Evolutionary conservation across 2,888 invertebrate species (phyloP).

Genomic region (Nesidiocoris tenuis): DNA sequence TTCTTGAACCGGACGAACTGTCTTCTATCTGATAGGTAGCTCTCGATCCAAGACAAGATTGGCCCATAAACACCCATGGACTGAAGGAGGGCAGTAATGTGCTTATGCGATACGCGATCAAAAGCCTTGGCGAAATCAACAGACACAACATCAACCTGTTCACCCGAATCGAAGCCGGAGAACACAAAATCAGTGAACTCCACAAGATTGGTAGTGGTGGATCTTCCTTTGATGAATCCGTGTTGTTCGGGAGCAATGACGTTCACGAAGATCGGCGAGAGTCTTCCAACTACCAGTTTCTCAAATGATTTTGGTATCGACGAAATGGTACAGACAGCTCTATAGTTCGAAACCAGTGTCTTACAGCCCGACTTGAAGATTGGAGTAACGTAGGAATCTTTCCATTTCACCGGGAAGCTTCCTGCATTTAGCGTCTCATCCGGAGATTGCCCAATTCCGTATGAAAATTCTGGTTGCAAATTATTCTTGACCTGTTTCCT

Average conservation of each 20-base stretch:
- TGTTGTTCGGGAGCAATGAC: neutral
- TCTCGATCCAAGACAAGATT: too few relatives aligned
- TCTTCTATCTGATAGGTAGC: neutral
- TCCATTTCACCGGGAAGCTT: constrained; percentile 15
- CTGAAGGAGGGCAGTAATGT: neutral
- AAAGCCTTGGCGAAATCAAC: constrained; percentile 18
- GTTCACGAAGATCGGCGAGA: neutral
- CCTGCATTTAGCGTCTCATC: too few relatives aligned
- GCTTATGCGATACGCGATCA: neutral
- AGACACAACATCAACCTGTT: neutral
- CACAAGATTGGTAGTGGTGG: constrained; percentile 15
- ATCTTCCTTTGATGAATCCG: constrained; percentile 18
- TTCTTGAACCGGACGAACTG: neutral
- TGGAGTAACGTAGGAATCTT: constrained; percentile 19
- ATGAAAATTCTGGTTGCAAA: too few relatives aligned
- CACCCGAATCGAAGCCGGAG: neutral
- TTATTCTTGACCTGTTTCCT: too few relatives aligned
- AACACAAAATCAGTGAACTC: neutral
- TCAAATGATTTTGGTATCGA: constrained; percentile 23
- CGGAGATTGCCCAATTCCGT: too few relatives aligned
- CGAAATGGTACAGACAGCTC: constrained; percentile 11
- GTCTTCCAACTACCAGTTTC: neutral
- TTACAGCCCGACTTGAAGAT: constrained; percentile 11
- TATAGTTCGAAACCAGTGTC: neutral
- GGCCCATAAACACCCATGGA: neutral